Evolutionary conservation across 2,888 invertebrate genomes (phyloP).

Genomic region (Morinoia aosen): DNA sequence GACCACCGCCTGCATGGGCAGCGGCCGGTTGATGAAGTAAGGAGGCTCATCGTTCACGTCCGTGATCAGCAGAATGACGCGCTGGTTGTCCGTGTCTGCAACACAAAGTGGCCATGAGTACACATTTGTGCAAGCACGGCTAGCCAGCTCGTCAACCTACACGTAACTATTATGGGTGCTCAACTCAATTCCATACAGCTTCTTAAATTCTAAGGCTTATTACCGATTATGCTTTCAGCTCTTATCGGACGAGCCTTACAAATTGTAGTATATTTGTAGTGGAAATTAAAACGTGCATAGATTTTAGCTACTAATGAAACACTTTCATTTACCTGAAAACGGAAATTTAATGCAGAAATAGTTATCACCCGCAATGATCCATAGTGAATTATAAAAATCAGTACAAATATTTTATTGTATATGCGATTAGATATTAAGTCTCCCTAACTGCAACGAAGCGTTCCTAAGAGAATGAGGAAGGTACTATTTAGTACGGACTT

Average conservation of each 20-base stretch:
- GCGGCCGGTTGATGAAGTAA: constrained; percentile 95
- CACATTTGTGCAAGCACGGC: constrained; percentile 9
- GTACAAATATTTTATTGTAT: no score
- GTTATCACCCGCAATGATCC: no score
- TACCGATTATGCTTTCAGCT: background rate
- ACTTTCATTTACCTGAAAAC: no score
- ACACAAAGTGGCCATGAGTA: constrained; percentile 67
- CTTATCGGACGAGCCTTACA: background rate
- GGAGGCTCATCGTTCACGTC: constrained; percentile 98
- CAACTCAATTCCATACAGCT: background rate
- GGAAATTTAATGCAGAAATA: no score
- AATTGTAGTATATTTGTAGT: background rate
- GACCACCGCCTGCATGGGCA: constrained; percentile 97
- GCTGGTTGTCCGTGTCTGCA: constrained; percentile 93
- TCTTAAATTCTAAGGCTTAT: background rate
- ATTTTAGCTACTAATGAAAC: no score
- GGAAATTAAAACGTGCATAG: no score
- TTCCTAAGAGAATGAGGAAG: no score
- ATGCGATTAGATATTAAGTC: no score
- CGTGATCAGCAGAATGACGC: constrained; percentile 93
- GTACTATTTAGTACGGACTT: no score
- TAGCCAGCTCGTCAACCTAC: background rate
- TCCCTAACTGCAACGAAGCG: no score
- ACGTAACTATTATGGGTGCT: no score
- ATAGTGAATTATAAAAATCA: no score